Evolutionary conservation across 1,140 invertebrate genomes (phyloP), one percentile per base, ranked within the genome.

Genomic region (Subanguina moxae): DNA sequence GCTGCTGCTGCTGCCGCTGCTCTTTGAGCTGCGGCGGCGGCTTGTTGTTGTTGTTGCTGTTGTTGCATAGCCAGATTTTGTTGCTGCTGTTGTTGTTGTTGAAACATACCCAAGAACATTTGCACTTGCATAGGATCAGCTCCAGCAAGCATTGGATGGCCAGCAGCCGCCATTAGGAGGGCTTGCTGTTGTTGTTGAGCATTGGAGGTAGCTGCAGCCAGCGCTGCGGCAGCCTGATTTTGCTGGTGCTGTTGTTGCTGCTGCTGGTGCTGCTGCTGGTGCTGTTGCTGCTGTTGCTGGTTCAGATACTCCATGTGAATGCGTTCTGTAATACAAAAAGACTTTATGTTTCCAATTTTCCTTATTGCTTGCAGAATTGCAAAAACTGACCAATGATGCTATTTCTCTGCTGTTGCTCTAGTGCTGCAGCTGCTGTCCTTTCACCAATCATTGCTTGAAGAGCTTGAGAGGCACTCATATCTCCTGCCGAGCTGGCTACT

Each of bases 61-160:
- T 43, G 42, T 21, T 63, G 62, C 62, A 52, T 27, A 9, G 32
- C 30, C n/a, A n/a, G 9, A 23, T 43, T 8, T 56, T 69, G 65
- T 57, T 69, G 67, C 23, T 48, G 45, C 17, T 69, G 67, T 32
- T 70, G 68, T 23, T 64, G 63, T 25, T 64, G 63, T 38, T 52
- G 45, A 38, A 61, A 21, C n/a, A 61, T 43, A 13, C 28, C 13
- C n/a, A 61, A 21, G 27, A 61, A 61, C 28, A 32, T 30, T 61
- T 61, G 58, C 17, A 61, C n/a, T n/a, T 61, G 58, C 27, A 21
- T 21, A 5, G 58, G 58, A n/a, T 61, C 58, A 5, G 58, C 58
- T 3, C 38, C 58, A 3, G 58, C 58, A 5, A 61, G 28, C 27
- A 30, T 32, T 3, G 58, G 58, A 30, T 61, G 58, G 1, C 62